phyloP scores from a whole-genome alignment of 2,797 vertebrate species.

The Platalea minor region DNA sequence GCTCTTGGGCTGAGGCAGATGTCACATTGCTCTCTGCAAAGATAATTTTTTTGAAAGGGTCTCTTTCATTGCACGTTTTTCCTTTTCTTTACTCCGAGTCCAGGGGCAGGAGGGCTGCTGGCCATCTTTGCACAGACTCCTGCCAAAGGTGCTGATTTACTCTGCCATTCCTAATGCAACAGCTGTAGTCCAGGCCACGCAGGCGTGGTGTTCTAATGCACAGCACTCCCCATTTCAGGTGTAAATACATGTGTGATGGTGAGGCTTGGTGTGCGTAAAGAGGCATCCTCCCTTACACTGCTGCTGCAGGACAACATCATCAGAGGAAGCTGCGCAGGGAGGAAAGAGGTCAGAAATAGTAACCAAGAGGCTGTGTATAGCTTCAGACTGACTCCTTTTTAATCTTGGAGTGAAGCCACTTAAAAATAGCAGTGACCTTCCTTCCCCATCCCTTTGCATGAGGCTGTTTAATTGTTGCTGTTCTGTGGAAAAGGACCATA shows the following conservation, averaged over 20 bases:
- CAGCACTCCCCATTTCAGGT: neutral
- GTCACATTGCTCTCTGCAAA: neutral
- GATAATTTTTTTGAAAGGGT: neutral
- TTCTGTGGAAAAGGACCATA: neutral
- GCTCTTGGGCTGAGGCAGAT: neutral
- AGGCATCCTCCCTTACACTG: neutral
- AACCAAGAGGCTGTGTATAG: neutral
- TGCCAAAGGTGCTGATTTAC: neutral
- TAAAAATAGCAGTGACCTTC: neutral
- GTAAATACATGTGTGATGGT: neutral
- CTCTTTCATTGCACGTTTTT: fast-evolving
- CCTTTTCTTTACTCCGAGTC: neutral
- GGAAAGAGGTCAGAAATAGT: neutral
- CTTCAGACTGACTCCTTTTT: neutral
- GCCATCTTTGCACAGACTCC: neutral
- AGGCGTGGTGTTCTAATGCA: neutral
- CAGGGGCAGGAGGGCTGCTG: neutral
- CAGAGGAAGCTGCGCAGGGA: neutral
- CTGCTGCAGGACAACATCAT: neutral
- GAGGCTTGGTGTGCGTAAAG: neutral
- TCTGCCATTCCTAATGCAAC: neutral
- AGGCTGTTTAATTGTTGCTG: neutral
- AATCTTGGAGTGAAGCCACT: neutral
- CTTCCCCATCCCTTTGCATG: neutral
- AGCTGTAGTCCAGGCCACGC: neutral